Percentiles rank a stretch among this genome's conserved stretches.
These are phyloP conservation scores for Ptilorrhoa leucosticta DNA, from an alignment of 2,113 vertebrate genomes.

Conservation along the genomic window DNA sequence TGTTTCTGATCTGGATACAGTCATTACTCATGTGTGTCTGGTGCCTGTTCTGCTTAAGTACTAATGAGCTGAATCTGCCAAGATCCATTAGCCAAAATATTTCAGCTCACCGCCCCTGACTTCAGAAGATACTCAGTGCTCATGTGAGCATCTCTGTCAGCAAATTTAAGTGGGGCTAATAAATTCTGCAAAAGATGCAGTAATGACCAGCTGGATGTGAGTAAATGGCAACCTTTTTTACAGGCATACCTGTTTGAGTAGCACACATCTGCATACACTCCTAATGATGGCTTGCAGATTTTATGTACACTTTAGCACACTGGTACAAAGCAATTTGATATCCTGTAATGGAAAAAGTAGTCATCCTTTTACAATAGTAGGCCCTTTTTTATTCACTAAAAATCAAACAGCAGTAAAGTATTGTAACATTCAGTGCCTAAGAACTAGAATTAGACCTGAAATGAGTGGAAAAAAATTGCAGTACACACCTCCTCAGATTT, in stretches of 20 bases:
- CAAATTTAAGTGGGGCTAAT: not conserved
- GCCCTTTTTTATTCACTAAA: not conserved
- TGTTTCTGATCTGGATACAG: not conserved
- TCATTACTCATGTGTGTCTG: not conserved
- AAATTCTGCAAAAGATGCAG: not conserved
- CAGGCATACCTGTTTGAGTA: not conserved
- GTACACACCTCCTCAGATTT: not conserved
- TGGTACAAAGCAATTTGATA: not conserved
- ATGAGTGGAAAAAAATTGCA: not conserved
- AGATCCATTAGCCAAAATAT: not conserved
- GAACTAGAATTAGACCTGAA: not conserved
- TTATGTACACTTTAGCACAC: not conserved
- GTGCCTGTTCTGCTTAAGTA: not conserved
- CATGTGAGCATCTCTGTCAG: not conserved
- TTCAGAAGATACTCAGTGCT: not conserved
- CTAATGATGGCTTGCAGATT: not conserved
- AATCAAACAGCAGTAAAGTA: not conserved
- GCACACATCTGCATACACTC: not conserved
- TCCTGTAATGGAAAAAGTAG: not conserved
- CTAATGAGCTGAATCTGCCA: not conserved
- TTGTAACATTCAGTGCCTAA: not conserved
- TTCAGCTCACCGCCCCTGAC: not conserved
- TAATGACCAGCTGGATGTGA: not conserved
- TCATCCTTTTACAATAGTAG: not conserved
- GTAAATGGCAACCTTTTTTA: not conserved